phyloP scores from a whole-genome alignment of 2,888 invertebrate genomes.

The Drosophila mettleri region DNA sequence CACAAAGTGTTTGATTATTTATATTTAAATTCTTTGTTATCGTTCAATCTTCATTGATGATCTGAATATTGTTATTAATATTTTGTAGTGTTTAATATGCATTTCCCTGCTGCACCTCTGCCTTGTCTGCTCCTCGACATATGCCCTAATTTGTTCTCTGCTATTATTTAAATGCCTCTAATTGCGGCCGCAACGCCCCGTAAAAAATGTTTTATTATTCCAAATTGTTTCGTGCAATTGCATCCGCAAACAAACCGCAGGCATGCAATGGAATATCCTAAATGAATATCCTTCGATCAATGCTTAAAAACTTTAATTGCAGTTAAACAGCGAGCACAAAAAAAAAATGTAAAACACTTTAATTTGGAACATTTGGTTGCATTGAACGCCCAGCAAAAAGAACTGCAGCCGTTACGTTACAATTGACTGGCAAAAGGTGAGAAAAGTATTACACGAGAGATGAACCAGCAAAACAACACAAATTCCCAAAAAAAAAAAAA shows the following conservation, averaged over 20 bases:
- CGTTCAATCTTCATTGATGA: constrained; percentile 1
- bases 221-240: constrained; percentile 23
- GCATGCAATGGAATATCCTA: constrained; percentile 47
- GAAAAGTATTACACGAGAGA: constrained; percentile 68
- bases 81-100: constrained; percentile 4
- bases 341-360: constrained; percentile 16
- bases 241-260: constrained; percentile 48
- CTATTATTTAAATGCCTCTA: constrained; percentile 59
- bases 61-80: not conserved
- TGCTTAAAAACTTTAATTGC: constrained; percentile 54
- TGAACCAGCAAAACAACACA: too few species aligned
- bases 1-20: too few species aligned
- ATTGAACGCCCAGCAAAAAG: constrained; percentile 18
- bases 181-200: constrained; percentile 65
- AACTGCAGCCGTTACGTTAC: constrained; percentile 25
- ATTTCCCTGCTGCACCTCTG: not conserved
- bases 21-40: constrained; percentile 5
- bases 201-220: constrained; percentile 11
- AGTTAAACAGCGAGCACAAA: constrained; percentile 13
- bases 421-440: constrained; percentile 58
- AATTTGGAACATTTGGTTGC: constrained; percentile 52
- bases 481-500: too few species aligned
- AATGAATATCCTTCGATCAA: constrained; percentile 51
- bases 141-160: not conserved
- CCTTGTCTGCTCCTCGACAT: not conserved